Base-by-base conservation (phyloP, 1,140 invertebrate genomes). In the Apis dorsata region DNA sequence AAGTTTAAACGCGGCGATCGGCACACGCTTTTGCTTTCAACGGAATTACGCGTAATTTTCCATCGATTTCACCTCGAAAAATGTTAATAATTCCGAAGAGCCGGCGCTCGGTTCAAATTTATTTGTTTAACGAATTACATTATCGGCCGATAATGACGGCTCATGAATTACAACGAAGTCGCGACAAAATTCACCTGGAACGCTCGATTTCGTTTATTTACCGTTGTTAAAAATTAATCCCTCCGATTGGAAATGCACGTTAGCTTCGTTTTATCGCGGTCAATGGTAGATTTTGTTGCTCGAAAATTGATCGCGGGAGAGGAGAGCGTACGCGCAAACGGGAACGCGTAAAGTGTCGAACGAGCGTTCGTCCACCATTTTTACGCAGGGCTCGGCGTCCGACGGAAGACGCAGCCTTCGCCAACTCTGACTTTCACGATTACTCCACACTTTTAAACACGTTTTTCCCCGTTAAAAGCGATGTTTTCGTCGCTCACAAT, bases 371-470 rank as follows among this genome's bases (percentile, higher is more conserved):
- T 77, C 34, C 85, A 57, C 88, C 88, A 89, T 88, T 89, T 88
- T 86, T 88, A 88, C 88, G 87, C 63, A 57, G 17, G n/a, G 65
- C 69, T 28, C 53, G 44, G 44, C 78, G 88, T 83, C 87, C 87
- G 88, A 85, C 87, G 88, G 87, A 44, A 83, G 28, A 77, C 88
- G 84, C 62, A 19, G 62, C 69, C 13, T 11, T 68, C 57, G 66
- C 76, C 68, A 24, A 7, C 28, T 53, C 21, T 1, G 44, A n/a
- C 59, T 8, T 59, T 24, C 73, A 12, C 53, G 1, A 28, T 3
- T 11, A 57, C 11, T 34, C 11, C n/a, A 0, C 74, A 34, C 59
- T 57, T 63, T 82, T 62, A 11, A 62, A 53, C 57, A 19, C 19
- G 0, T 8, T 75, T 11, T 28, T n/a, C 13, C 24, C n/a, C 2